Evolutionary conservation across 2,113 vertebrate species (phyloP), one percentile per base, ranked within the genome.

Genomic region (Columba janthina): DNA sequence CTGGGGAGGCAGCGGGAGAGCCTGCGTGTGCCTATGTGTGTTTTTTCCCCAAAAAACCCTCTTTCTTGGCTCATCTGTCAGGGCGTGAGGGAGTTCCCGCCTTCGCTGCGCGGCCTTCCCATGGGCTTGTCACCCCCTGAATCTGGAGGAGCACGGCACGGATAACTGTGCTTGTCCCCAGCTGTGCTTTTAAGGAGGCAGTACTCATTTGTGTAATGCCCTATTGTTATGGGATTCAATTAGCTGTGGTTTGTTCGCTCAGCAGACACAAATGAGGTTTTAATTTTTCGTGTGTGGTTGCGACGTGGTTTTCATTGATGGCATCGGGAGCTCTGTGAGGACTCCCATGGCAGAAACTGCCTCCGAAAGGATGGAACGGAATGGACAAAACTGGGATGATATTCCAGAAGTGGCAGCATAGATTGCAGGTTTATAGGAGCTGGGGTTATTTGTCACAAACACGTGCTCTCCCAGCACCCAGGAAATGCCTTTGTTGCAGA

Each of bases 221-320:
- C 82, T 64, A 56, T 96, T 94, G 96, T 93, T 91, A 79, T 11
- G 56, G 93, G 92, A 66, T 94, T 97, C 92, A 90, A 96, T 97
- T 85, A 96, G 94, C 92, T 72, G 83, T 17, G 93, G 88, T 80
- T 94, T 90, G 94, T 82, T 97, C 22, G 0, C 90, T 90, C 87
- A 17, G 90, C 91, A 96, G 94, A 96, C 64, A 36, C 51, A 89
- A 97, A 96, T 25, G 94, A 94, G 94, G 76, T 57, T 97, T 96
- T 94, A 69, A 95, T 96, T 95, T 93, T 73, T 79, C 60, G 82
- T 69, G 58, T 86, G 32, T 46, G 12, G 69, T 85, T 32, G 4
- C 0, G 46, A 70, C 69, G 89, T 56, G 75, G 20, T 40, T 91
- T 96, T 70, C 80, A 73, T 89, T 62, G 71, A 5, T 75, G 1